phyloP scores from a whole-genome alignment of 2,797 vertebrate genomes.

The Hippopotamyrus pictus region DNA sequence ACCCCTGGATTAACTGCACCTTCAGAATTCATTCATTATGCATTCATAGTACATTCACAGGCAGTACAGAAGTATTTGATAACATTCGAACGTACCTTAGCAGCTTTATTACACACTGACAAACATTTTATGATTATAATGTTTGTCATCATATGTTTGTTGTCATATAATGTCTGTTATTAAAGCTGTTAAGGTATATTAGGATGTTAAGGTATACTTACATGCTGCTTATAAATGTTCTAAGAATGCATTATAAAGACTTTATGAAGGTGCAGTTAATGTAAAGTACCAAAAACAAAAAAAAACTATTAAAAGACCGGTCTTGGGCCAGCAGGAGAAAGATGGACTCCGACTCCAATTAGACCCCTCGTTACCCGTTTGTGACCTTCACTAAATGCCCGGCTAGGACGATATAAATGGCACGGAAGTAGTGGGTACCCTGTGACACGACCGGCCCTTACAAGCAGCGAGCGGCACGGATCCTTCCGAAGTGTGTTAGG shows the following conservation, averaged over 20 bases:
- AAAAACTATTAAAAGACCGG: background rate
- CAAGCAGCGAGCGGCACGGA: background rate
- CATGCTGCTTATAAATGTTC: background rate
- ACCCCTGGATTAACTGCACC: background rate
- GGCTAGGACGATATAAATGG: background rate
- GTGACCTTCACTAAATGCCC: constrained; percentile 10
- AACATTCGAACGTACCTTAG: background rate
- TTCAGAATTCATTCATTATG: background rate
- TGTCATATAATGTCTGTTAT: background rate
- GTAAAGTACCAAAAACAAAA: background rate
- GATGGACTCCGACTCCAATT: background rate
- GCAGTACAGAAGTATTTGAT: background rate
- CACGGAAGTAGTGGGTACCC: background rate
- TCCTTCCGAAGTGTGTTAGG: background rate
- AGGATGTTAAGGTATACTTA: background rate
- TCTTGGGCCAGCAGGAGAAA: background rate
- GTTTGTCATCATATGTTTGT: background rate
- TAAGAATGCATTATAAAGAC: background rate
- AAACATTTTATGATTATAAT: background rate
- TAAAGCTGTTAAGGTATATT: background rate
- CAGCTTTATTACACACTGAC: background rate
- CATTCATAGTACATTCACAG: background rate
- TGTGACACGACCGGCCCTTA: background rate
- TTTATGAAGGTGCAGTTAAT: background rate
- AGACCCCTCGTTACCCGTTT: background rate